Percentiles rank a stretch among this genome's conserved stretches.
phyloP scores from a whole-genome alignment of 2,113 vertebrate species.

The Sebastes schlegelii region DNA sequence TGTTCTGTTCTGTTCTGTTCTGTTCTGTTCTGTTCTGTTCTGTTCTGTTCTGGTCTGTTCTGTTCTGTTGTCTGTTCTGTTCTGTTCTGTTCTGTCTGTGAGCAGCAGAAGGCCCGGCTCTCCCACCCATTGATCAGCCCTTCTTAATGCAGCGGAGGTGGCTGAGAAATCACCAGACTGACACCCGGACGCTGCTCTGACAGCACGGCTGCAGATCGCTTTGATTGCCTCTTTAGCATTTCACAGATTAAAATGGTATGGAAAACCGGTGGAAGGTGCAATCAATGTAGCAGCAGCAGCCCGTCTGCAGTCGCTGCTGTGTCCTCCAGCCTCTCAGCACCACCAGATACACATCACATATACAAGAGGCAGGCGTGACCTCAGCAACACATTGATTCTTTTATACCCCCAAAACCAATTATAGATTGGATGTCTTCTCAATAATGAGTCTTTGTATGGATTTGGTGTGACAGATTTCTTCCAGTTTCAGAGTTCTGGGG shows the following conservation, averaged over 20 bases:
- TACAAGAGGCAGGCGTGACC: slow-evolving; percentile 61
- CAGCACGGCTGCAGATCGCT: slow-evolving; percentile 28
- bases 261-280: slow-evolving; percentile 64
- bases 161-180: slow-evolving; percentile 62
- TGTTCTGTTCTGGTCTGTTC: rapidly evolving
- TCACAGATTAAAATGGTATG: slow-evolving; percentile 72
- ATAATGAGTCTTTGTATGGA: slow-evolving; percentile 48
- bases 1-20: no score
- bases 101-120: not conserved
- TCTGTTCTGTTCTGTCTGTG: not conserved
- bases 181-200: slow-evolving; percentile 41
- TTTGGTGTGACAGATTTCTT: slow-evolving; percentile 19
- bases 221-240: slow-evolving; percentile 80
- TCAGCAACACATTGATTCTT: slow-evolving; percentile 62
- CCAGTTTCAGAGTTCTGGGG: not conserved
- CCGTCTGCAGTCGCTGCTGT: slow-evolving; percentile 47
- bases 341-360: slow-evolving; percentile 66
- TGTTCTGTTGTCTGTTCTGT: no score
- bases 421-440: slow-evolving; percentile 40
- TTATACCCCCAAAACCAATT: slow-evolving; percentile 46
- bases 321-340: slow-evolving; percentile 1
- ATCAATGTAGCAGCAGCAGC: slow-evolving; percentile 60
- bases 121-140: slow-evolving; percentile 52
- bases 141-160: slow-evolving; percentile 45
- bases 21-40: rapidly evolving